A percentile compares a stretch with the other conserved stretches of the same genome.
These are phyloP conservation scores for Scaptomyza parva DNA, from an alignment of 2,888 invertebrate species.

Conservation along the genomic window DNA sequence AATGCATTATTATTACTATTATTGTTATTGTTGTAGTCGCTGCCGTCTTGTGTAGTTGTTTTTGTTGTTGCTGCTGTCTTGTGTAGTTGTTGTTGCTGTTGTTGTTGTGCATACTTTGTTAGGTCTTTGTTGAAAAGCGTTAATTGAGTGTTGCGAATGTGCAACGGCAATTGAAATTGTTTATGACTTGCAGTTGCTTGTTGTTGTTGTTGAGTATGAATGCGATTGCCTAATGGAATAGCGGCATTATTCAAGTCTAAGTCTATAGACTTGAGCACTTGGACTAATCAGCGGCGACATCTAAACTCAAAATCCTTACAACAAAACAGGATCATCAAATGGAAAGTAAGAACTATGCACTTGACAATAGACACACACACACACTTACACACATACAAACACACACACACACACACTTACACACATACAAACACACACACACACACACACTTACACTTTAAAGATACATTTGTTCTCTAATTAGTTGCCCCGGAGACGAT, in stretches of 20 bases:
- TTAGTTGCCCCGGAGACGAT: slow-evolving; percentile 49
- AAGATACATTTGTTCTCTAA: slow-evolving; percentile 45
- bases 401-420: slow-evolving; percentile 3
- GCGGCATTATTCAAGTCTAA: slow-evolving; percentile 25
- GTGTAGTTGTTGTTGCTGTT: slow-evolving; percentile 22
- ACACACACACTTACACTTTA: slow-evolving; percentile 1
- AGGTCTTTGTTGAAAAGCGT: slow-evolving; percentile 75
- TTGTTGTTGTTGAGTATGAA: slow-evolving; percentile 55
- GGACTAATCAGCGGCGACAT: slow-evolving; percentile 66
- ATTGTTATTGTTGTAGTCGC: slow-evolving; percentile 48
- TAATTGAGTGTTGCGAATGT: slow-evolving; percentile 80
- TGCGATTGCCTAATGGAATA: slow-evolving; percentile 70
- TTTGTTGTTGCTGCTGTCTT: slow-evolving; percentile 2
- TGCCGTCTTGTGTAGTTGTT: slow-evolving; percentile 13
- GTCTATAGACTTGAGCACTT: slow-evolving; percentile 31
- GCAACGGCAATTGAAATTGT: slow-evolving; percentile 78
- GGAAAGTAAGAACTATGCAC: slow-evolving; percentile 21
- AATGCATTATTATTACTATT: slow-evolving; percentile 76
- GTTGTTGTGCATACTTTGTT: slow-evolving; percentile 59
- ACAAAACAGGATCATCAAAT: slow-evolving; percentile 34
- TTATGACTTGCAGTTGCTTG: slow-evolving; percentile 78
- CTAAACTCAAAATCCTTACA: slow-evolving; percentile 52
- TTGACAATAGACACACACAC: slow-evolving; percentile 37
- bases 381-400: slow-evolving; percentile 19
- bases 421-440: too few relatives aligned